A percentile compares a stretch with the other conserved stretches of the same genome.
These are phyloP conservation scores for Salpingus planirostris DNA, from an alignment of 2,888 invertebrate species.

Conservation along the genomic window DNA sequence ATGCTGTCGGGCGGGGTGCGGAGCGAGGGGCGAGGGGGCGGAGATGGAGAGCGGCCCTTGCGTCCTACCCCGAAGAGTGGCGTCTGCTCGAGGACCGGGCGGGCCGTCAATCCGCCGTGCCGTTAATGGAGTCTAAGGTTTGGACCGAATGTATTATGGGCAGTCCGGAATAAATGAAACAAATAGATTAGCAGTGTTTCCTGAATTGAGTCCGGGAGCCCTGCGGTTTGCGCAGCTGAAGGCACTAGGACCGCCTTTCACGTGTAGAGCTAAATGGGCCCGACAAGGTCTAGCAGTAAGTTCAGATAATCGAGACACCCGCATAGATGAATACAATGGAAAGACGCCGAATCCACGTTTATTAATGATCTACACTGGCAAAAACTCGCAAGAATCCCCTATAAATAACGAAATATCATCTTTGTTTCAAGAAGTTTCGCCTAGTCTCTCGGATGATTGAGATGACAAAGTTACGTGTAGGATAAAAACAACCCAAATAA, in stretches of 20 bases:
- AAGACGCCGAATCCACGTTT: conserved; percentile 35
- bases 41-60: too few species aligned
- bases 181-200: conserved; percentile 27
- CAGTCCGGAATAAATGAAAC: conserved; percentile 21
- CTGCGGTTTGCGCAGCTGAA: conserved; percentile 25
- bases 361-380: conserved; percentile 27
- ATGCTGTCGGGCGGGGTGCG: too few species aligned
- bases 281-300: conserved; percentile 35
- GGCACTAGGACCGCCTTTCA: conserved; percentile 35
- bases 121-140: too few species aligned
- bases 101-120: too few species aligned
- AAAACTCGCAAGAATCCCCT: conserved; percentile 18
- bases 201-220: conserved; percentile 19
- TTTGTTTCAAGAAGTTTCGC: conserved; percentile 14
- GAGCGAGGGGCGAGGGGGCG: too few species aligned
- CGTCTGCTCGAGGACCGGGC: too few species aligned
- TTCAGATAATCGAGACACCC: conserved; percentile 36
- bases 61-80: too few species aligned
- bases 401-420: conserved; percentile 22
- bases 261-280: conserved; percentile 37
- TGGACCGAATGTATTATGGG: conserved; percentile 11
- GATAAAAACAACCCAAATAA: conserved; percentile 3
- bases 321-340: conserved; percentile 35
- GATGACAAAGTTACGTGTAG: conserved; percentile 6
- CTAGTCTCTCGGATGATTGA: conserved; percentile 5